A percentile compares a stretch with the other conserved stretches of the same genome.
These are phyloP conservation scores for Geococcyx californianus DNA, from an alignment of 2,113 vertebrate species.

Conservation along the genomic window DNA sequence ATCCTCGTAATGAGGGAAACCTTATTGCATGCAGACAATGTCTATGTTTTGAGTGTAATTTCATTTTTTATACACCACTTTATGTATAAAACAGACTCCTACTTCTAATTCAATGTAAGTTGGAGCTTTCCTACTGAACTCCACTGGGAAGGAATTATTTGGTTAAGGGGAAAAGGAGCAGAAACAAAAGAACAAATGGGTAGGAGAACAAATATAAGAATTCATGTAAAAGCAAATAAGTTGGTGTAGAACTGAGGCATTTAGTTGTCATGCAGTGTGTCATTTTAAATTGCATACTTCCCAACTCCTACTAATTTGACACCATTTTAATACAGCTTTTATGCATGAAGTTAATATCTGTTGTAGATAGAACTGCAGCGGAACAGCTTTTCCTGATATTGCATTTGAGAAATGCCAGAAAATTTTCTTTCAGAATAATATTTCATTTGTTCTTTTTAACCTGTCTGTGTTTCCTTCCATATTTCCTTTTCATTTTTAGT, in stretches of 20 bases:
- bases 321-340: conserved; percentile 13
- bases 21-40: background rate
- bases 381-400: background rate
- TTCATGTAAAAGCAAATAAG: background rate
- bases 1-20: conserved; percentile 39
- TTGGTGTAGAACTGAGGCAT: background rate
- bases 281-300: background rate
- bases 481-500: background rate
- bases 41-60: conserved; percentile 32
- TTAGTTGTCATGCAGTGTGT: background rate
- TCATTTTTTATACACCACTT: conserved; percentile 6
- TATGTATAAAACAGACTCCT: conserved; percentile 4
- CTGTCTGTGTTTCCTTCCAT: background rate
- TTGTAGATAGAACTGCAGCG: background rate
- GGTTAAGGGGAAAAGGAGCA: background rate
- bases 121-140: background rate
- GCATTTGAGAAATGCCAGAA: background rate
- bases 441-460: background rate
- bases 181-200: background rate
- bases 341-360: background rate
- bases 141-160: background rate
- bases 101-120: conserved; percentile 30
- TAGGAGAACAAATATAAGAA: background rate
- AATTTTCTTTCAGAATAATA: background rate
- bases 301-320: background rate